Percentiles rank a stretch among this genome's conserved stretches.
Evolutionary conservation across 2,113 vertebrate genomes (phyloP).

Genomic region (Turnix velox): DNA sequence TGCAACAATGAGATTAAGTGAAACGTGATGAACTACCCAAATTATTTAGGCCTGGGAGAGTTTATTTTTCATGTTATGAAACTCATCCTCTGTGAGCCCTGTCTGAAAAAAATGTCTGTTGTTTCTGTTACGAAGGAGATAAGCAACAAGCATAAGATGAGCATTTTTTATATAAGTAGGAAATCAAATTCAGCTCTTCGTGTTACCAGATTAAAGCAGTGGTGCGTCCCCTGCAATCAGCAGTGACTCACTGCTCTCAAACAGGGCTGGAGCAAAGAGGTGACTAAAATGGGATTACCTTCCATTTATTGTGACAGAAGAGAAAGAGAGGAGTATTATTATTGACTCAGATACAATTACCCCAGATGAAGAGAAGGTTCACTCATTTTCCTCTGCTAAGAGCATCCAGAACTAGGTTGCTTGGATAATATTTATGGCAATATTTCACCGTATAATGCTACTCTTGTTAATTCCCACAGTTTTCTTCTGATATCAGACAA

Average conservation of each 20-base stretch:
- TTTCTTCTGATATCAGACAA: background rate
- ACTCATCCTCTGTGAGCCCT: background rate
- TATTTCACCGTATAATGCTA: background rate
- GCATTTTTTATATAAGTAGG: rapidly evolving
- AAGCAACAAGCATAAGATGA: background rate
- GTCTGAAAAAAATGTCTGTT: background rate
- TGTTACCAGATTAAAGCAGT: background rate
- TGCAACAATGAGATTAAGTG: slow-evolving; percentile 63
- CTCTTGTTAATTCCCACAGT: background rate
- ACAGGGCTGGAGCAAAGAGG: background rate
- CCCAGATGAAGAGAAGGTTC: background rate
- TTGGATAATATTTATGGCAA: background rate
- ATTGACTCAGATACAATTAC: background rate
- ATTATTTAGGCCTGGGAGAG: background rate
- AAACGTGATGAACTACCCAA: background rate
- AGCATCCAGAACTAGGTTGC: background rate
- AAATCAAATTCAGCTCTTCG: background rate
- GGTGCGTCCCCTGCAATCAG: background rate
- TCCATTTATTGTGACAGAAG: background rate
- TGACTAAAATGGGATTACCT: background rate
- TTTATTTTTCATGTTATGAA: background rate
- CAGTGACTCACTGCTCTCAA: background rate
- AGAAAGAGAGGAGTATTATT: background rate
- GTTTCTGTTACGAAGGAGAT: background rate
- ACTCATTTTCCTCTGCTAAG: background rate